Evolutionary conservation across 2,113 vertebrate species (phyloP), one percentile per base, ranked within the genome.

Genomic region (Solea senegalensis): DNA sequence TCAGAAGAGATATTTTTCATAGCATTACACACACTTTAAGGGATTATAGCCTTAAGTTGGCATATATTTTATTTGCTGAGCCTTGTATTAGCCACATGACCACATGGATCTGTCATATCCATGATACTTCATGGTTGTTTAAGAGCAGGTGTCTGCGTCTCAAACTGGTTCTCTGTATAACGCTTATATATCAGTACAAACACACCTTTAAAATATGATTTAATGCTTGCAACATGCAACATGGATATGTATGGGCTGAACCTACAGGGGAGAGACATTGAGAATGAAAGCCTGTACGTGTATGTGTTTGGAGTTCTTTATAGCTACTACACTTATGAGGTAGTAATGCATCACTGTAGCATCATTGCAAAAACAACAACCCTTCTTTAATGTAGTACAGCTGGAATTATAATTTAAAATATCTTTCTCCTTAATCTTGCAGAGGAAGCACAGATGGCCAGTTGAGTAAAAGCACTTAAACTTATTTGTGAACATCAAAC

Each of bases 341-440:
- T 80, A 75, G 83, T 65, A 80, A 74, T 51, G 69, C 78, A 78
- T 77, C 21, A 43, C 65, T 62, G 72, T 72, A 52, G 65, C 78
- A 84, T 77, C 21, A 43, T 68, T 62, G 72, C 74, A 52, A 40
- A 59, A 51, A n/a, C 49, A 76, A 9, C 7, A 16, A n/a, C 39
- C 66, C 67, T 66, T 41, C 60, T 83, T 65, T 78, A 75, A 56
- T 76, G 69, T 61, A 74, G 80, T 80, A 70, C 69, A 88, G 66
- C 53, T 81, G 75, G 58, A 69, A 57, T 68, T 80, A 72, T 78
- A 62, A 88, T 65, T 79, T 50, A 39, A 80, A 79, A 85, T 86
- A 55, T 53, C 71, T 84, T 86, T 80, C 64, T 61, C 75, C 69
- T 83, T 80, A 50, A 76, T 88, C 86, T 74, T 48, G 67, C 48